phyloP scores from a whole-genome alignment of 2,797 vertebrate species.

The Sciurus vulgaris region DNA sequence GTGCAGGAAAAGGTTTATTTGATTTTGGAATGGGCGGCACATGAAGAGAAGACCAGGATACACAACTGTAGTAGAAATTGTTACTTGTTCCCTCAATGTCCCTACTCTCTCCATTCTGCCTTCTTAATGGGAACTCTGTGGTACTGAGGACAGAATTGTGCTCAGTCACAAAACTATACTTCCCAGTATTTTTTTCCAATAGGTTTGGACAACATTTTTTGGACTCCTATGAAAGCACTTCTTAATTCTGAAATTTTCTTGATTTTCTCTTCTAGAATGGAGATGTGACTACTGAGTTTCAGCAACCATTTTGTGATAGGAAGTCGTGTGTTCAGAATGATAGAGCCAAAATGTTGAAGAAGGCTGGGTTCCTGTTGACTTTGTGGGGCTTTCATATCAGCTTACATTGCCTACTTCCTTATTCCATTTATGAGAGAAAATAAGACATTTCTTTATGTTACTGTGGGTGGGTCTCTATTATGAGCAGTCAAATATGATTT shows the following conservation, averaged over 20 bases:
- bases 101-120: background rate
- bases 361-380: background rate
- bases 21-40: background rate
- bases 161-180: background rate
- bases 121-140: background rate
- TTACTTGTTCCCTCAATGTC: background rate
- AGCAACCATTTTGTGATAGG: background rate
- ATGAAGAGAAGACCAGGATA: background rate
- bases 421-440: background rate
- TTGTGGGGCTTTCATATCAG: background rate
- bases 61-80: background rate
- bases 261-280: background rate
- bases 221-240: background rate
- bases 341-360: background rate
- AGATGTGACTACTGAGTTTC: background rate
- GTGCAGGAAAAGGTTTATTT: background rate
- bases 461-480: slow-evolving; percentile 9
- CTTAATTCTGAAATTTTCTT: background rate
- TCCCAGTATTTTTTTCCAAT: background rate
- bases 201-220: background rate
- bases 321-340: background rate
- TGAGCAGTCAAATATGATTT: slow-evolving; percentile 1
- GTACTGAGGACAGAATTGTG: background rate
- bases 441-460: background rate
- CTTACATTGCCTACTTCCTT: background rate